These are phyloP conservation scores for Semicossyphus pulcher DNA, from an alignment of 2,113 vertebrate species.

Conservation along the genomic window DNA sequence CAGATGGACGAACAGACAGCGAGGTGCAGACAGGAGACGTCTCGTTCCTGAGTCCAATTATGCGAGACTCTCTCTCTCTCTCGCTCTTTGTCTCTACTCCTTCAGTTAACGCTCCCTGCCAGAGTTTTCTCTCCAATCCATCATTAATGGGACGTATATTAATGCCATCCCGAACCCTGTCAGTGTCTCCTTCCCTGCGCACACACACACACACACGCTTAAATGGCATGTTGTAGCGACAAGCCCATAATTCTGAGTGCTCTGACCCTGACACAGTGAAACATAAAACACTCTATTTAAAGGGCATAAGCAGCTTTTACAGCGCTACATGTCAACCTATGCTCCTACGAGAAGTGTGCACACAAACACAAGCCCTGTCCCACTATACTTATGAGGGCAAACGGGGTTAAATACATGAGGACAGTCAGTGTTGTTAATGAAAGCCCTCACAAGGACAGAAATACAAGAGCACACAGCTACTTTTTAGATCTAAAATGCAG, in stretches of 20 bases:
- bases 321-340: slow-evolving; percentile 19
- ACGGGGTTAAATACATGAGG: not conserved
- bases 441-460: not conserved
- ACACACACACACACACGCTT: not conserved
- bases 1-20: slow-evolving; percentile 64
- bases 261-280: slow-evolving; percentile 48
- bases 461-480: not conserved
- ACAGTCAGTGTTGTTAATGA: too few species aligned
- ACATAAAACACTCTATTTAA: slow-evolving; percentile 64
- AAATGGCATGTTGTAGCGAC: slow-evolving; percentile 36
- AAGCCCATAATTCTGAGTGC: slow-evolving; percentile 53
- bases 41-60: slow-evolving; percentile 58
- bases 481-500: not conserved
- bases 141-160: slow-evolving; percentile 39
- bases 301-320: slow-evolving; percentile 42
- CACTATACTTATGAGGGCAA: not conserved
- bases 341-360: not conserved
- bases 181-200: slow-evolving; percentile 4
- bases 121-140: slow-evolving; percentile 47
- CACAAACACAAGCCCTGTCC: not conserved
- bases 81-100: slow-evolving; percentile 16
- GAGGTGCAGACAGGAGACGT: slow-evolving; percentile 62
- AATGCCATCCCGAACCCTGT: slow-evolving; percentile 26
- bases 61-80: slow-evolving; percentile 20
- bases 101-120: slow-evolving; percentile 8